These are phyloP conservation scores for Agonopterix alstromeriana DNA, from an alignment of 2,888 invertebrate genomes.

Conservation along the genomic window DNA sequence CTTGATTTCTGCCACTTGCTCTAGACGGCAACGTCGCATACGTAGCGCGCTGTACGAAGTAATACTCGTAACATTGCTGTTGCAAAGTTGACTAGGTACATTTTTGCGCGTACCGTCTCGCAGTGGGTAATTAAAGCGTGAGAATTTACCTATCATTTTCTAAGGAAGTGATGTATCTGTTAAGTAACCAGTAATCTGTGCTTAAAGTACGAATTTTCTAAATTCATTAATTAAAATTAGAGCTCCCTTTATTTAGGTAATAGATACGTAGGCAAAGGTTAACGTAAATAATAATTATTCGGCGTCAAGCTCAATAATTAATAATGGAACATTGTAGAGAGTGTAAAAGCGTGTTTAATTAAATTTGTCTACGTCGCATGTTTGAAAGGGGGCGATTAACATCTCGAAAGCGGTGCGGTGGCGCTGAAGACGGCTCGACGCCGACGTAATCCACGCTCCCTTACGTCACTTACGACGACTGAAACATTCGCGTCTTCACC, in stretches of 20 bases:
- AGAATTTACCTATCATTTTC: no score
- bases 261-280: not conserved
- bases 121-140: no score
- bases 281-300: slow-evolving; percentile 16
- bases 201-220: not conserved
- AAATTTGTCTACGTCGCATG: slow-evolving; percentile 54
- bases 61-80: no score
- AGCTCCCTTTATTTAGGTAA: no score
- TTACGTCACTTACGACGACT: slow-evolving; percentile 10
- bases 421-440: slow-evolving; percentile 17
- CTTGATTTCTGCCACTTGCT: no score
- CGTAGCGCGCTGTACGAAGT: no score
- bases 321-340: slow-evolving; percentile 41
- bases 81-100: no score
- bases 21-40: no score
- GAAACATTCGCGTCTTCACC: no score
- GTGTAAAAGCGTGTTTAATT: slow-evolving; percentile 60
- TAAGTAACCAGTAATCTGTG: no score
- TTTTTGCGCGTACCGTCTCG: no score
- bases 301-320: slow-evolving; percentile 35
- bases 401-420: slow-evolving; percentile 46
- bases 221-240: slow-evolving; percentile 7
- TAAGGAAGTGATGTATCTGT: no score
- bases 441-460: slow-evolving; percentile 7
- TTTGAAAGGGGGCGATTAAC: slow-evolving; percentile 60